Evolutionary conservation across 2,113 vertebrate genomes (phyloP), one percentile per base, ranked within the genome.

Genomic region (Cygnus buccinator): DNA sequence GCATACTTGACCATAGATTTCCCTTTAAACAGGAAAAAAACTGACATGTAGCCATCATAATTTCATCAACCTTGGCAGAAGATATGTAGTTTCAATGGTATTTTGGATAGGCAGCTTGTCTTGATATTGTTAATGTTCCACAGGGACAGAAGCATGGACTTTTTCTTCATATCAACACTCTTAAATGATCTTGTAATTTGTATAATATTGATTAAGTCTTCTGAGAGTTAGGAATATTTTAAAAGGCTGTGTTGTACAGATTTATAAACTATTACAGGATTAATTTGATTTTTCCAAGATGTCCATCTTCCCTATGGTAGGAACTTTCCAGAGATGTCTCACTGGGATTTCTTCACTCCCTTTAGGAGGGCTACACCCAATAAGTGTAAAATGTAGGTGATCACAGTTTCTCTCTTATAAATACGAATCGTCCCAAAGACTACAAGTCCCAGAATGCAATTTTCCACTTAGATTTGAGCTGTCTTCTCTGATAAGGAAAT

Each of bases 251-350:
- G 97, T 94, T 94, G 87, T 94, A 91, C 93, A 96, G 92, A 97
- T 95, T 97, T 93, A 93, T 93, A 87, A 82, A 95, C 71, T 92
- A 93, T 97, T 92, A 95, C 2, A 3, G 46, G 72, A 73, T 43
- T 91, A 97, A 97, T 97, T 95, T 95, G 96, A 96, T 97, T 96
- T 97, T 97, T 97, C 90, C 93, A 93, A 96, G 93, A 94, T 92
- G 77, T 92, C 88, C 41, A 85, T 89, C 92, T 96, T 95, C 90
- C 89, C 94, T 96, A 84, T 91, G 91, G 88, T 77, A 95, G 76
- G 78, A 97, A 89, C 74, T 94, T 95, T 96, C 63, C 89, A 79
- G 37, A 84, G 61, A 3, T 58, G 50, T 86, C 58, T 87, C n/a
- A 13, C 17, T 76, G 54, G 59, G 55, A 87, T 52, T 61, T 46